Base-by-base conservation (phyloP, 2,888 invertebrate species). In the Cylindroiulus punctatus region DNA sequence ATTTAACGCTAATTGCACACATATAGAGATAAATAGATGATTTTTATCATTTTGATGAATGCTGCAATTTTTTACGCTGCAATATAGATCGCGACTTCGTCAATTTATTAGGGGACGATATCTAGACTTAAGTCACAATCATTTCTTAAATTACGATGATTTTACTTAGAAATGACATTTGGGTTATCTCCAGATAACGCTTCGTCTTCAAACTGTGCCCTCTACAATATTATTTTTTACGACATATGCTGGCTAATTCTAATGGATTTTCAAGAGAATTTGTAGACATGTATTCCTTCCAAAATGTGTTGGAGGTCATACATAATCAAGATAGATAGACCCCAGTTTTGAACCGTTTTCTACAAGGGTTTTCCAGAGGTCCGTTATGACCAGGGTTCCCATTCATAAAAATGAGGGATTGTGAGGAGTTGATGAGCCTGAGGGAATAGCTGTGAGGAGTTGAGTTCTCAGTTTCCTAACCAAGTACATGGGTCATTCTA, bases 31-130 rank as follows among this genome's bases (percentile, higher is more conserved):
- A 76, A 76, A 76, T 76, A 76, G 76, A 76, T 26, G 76, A 76
- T 76, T 76, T 76, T 76, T 76, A 76, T 76, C 76, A 76, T 76
- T 32, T 30, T 76, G 76, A 76, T 76, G 76, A 76, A 76, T 76
- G 76, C 76, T 30, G 76, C 2, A 14, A 30, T 65, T 76, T 65
- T 65, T 76, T 30, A 14, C 14, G 10, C 30, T 30, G 76, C 12
- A 76, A 76, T 76, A 76, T 65, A n/a, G 57, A 26, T 14, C 8
- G 30, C 76, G 26, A 14, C 2, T 76, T 76, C 30, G 30, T 30
- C 32, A 30, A 76, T 76, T 76, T 76, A 76, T 76, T 26, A 30
- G 30, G n/a, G 14, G 76, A 30, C 30, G 8, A 22, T 65, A 76
- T 76, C 76, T 76, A 30, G 76, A 76, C 76, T 76, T 22, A 57